Evolutionary conservation across 2,888 invertebrate species (phyloP), one percentile per base, ranked within the genome.

Genomic region (Agonopterix subpropinquella): DNA sequence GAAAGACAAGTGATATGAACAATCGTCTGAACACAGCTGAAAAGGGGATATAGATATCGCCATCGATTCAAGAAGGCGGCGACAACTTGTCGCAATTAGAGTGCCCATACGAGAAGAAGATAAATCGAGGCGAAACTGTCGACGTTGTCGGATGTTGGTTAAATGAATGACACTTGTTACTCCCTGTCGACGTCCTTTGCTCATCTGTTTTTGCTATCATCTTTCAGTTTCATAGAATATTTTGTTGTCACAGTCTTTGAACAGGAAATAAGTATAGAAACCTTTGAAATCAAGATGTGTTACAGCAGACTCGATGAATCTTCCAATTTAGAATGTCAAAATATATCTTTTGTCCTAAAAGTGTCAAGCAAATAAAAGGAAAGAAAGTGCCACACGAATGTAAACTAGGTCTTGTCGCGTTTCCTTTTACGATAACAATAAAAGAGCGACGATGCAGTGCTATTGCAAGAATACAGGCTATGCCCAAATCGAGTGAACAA

Each of bases 31-130:
- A 36, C 43, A 43, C 13, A 18, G n/a, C 48, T 43, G 47, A 37
- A 45, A 47, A 18, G 43, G 52, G 49, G 52, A 49, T 43, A 50
- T 50, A 49, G 45, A 50, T 50, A 49, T 45, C 47, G 46, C 13
- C 36, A 42, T 47, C 44, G 46, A 51, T 51, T 41, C 44, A 47
- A 44, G 50, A 44, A 47, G 47, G 51, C 45, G 65, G 62, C 64
- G 67, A 64, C 71, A 62, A 65, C 57, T 67, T 67, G 67, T 70
- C 62, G 66, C 69, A 73, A 72, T 74, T 74, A 74, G 63, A 64
- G 59, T 59, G 58, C 53, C 55, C 57, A 61, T 62, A 66, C 54
- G 51, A 36, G 52, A 57, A 56, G 59, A 67, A 64, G 64, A 69
- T 67, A 69, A 66, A 70, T 69, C 54, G 65, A 56, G 54, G 50